Conservation (phyloP, 2,888 invertebrate species). For the Mantis religiosa region DNA sequence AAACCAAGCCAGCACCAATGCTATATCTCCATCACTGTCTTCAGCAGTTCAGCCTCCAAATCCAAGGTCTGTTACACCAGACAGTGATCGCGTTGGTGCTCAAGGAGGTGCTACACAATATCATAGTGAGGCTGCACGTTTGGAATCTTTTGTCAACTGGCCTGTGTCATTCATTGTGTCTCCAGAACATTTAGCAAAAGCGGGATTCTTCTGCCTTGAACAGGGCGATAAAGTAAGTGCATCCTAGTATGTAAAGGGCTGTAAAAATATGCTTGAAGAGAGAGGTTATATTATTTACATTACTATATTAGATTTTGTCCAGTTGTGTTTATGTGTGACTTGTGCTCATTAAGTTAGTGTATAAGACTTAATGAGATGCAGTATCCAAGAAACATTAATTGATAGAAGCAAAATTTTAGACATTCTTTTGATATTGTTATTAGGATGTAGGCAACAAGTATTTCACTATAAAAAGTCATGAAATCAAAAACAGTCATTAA, state of each 20-base stretch:
- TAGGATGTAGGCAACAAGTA: too few species aligned
- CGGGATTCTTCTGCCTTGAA: conserved; percentile 81
- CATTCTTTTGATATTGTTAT: too few species aligned
- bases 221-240: conserved; percentile 55
- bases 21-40: conserved; percentile 26
- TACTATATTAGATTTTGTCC: too few species aligned
- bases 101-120: conserved; percentile 40
- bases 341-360: too few species aligned
- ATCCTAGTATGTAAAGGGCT: background rate
- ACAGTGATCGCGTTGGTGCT: conserved; percentile 35
- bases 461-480: too few species aligned
- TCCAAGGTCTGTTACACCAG: background rate
- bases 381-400: too few species aligned
- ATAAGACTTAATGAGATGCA: too few species aligned
- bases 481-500: too few species aligned
- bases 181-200: conserved; percentile 68
- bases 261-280: too few species aligned
- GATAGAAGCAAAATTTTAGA: too few species aligned
- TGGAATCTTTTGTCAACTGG: conserved; percentile 72
- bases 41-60: background rate
- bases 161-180: conserved; percentile 59
- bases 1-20: conserved; percentile 21
- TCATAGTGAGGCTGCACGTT: conserved; percentile 57
- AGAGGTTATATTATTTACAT: too few species aligned
- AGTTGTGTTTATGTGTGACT: too few species aligned